Evolutionary conservation across 2,888 invertebrate species (phyloP), one percentile per base, ranked within the genome.

Genomic region (Ophion slaviceki): DNA sequence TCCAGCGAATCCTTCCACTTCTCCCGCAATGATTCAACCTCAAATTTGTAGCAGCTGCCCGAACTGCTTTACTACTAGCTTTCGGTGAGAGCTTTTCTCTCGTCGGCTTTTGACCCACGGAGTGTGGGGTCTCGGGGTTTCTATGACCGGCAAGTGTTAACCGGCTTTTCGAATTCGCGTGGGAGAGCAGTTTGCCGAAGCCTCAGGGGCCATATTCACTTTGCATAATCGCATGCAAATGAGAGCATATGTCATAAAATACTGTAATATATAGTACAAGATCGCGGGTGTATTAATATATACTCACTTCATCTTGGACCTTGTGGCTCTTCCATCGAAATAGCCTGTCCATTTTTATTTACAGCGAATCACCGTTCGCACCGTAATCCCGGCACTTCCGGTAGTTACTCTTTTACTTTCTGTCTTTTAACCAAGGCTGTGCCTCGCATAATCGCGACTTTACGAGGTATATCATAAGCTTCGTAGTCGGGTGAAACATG

Each of bases 251-350:
- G 45, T 71, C 74, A 86, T 79, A 82, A 78, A 87, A 88, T 86
- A 83, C 17, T 57, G 59, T 72, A 20, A 20, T 61, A 20, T 64
- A 71, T 20, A 57, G 72, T n/a, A 32, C n/a, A 53, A 62, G 61
- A 28, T 40, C 40, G 6, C 7, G 66, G 64, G 59, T 82, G 74
- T 62, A 67, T 66, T 70, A 53, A 59, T 14, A 76, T 82, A 84
- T 92, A 92, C 93, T 93, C 90, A 93, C 93, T 80, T 93, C 91
- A 53, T 91, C 92, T 80, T 91, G 91, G 79, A 90, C 89, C 91
- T 92, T 93, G 89, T 93, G 92, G 89, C 92, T 93, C 86, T 93
- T 93, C 93, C 93, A 93, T 36, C 93, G 92, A 87, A 93, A 93
- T 87, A 93, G 89, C 87, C 92, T 89, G 84, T 93, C 93, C 93